Conservation (phyloP, 2,113 vertebrate species). For the Psephotus haematonotus region DNA sequence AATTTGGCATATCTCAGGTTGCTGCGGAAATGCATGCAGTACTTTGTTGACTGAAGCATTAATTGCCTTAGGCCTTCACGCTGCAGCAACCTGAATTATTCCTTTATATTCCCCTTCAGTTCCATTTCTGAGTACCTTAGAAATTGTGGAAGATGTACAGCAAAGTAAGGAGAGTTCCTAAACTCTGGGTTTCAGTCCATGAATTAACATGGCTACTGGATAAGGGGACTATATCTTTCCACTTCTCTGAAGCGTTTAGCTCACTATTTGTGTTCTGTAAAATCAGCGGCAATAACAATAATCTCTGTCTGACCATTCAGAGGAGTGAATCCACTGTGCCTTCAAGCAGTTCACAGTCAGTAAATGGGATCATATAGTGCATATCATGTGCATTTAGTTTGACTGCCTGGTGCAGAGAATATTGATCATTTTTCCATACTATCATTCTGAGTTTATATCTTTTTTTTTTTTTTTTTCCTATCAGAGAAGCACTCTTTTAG, state of each 20-base stretch:
- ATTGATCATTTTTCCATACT: not conserved
- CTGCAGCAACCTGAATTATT: slow-evolving; percentile 1
- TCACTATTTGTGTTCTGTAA: slow-evolving; percentile 24
- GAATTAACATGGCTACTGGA: not conserved
- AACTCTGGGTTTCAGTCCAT: not conserved
- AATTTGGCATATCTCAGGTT: slow-evolving; percentile 29
- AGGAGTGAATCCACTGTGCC: not conserved
- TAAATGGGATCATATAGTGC: slow-evolving; percentile 36
- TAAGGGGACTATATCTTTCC: not conserved
- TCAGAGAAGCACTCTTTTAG: not conserved
- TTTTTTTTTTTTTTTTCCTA: not conserved
- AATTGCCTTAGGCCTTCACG: slow-evolving; percentile 19
- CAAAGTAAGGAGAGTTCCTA: not conserved
- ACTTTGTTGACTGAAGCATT: slow-evolving; percentile 1
- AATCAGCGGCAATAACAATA: not conserved
- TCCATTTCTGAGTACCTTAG: not conserved
- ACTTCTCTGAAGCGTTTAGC: slow-evolving; percentile 18
- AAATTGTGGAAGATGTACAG: not conserved
- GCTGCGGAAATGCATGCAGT: not conserved
- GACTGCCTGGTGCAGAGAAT: not conserved
- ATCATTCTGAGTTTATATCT: not conserved
- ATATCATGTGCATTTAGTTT: slow-evolving; percentile 33
- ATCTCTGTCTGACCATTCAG: not conserved
- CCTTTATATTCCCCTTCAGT: not conserved
- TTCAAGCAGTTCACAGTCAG: not conserved